Percentiles rank a stretch among this genome's conserved stretches.
Evolutionary conservation across 23 tunicate species (phyloP).

Genomic region (Halocynthia roretzi): DNA sequence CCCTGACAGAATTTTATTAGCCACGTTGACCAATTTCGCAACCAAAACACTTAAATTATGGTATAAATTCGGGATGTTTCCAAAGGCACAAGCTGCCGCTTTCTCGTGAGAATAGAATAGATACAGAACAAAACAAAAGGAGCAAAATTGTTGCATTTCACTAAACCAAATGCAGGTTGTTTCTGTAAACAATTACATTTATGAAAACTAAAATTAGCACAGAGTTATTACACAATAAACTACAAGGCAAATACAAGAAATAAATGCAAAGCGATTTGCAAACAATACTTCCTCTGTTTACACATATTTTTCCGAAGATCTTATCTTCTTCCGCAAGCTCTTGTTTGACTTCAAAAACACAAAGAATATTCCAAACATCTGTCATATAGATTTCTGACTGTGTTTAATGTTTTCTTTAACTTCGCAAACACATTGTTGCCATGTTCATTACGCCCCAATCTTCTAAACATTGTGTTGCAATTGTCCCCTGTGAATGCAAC

Average conservation of each 20-base stretch:
- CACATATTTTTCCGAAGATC: slow-evolving; percentile 22
- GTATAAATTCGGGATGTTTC: too few species aligned
- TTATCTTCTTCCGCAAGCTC: slow-evolving; percentile 20
- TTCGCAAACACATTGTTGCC: slow-evolving; percentile 2
- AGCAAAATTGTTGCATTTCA: too few species aligned
- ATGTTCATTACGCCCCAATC: slow-evolving; percentile 11
- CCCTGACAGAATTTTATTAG: slow-evolving; percentile 11
- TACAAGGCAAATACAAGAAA: not conserved
- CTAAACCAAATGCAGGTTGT: too few species aligned
- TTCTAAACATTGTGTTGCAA: slow-evolving; percentile 20
- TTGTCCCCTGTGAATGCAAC: slow-evolving; percentile 27
- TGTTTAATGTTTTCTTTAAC: not conserved
- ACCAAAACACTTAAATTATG: too few species aligned
- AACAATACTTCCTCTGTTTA: slow-evolving; percentile 8
- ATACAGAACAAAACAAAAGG: too few species aligned
- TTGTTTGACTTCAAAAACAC: slow-evolving; percentile 27
- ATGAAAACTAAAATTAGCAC: too few species aligned
- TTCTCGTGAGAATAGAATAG: too few species aligned
- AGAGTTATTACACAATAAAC: too few species aligned
- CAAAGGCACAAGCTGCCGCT: too few species aligned
- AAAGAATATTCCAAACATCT: slow-evolving; percentile 12
- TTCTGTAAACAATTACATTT: too few species aligned
- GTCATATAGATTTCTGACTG: slow-evolving; percentile 8
- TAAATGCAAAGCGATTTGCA: not conserved
- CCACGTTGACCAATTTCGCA: too few species aligned